Conservation (phyloP, 1,140 invertebrate species). For the Penaeus chinensis region DNA sequence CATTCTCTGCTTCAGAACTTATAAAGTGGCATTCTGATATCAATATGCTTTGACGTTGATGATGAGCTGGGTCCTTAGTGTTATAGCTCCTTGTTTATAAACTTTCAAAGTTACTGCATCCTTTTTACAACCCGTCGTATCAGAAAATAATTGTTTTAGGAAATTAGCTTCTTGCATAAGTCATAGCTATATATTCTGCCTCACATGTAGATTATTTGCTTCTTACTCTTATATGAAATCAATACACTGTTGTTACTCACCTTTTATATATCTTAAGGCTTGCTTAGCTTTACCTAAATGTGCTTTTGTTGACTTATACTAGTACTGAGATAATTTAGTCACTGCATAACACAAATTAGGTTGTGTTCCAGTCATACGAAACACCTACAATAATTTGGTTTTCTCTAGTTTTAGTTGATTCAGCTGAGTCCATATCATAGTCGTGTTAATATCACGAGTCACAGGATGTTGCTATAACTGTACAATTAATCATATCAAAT, state of each 20-base stretch:
- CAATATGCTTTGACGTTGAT: slow-evolving; percentile 15
- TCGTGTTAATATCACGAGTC: no score
- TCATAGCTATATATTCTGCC: slow-evolving; percentile 33
- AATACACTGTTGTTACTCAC: slow-evolving; percentile 10
- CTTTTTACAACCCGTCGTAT: neutral
- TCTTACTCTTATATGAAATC: slow-evolving; percentile 21
- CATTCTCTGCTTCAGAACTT: slow-evolving; percentile 6
- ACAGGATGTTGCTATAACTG: no score
- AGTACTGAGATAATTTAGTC: slow-evolving; percentile 1
- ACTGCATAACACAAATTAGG: slow-evolving; percentile 11
- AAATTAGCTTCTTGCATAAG: slow-evolving; percentile 29
- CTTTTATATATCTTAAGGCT: neutral
- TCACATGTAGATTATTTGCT: slow-evolving; percentile 4
- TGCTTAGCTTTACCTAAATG: neutral
- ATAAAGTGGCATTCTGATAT: slow-evolving; percentile 19
- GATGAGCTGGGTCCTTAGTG: slow-evolving; percentile 5
- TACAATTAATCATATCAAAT: no score
- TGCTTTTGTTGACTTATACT: neutral
- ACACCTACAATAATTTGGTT: slow-evolving; percentile 9
- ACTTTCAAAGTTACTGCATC: neutral
- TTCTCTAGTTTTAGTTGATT: no score
- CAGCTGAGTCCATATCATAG: no score
- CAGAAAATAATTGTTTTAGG: neutral
- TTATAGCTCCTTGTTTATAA: neutral
- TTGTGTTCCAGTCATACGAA: neutral